Conservation (phyloP, 2,113 vertebrate genomes). For the Macroglossus sobrinus region DNA sequence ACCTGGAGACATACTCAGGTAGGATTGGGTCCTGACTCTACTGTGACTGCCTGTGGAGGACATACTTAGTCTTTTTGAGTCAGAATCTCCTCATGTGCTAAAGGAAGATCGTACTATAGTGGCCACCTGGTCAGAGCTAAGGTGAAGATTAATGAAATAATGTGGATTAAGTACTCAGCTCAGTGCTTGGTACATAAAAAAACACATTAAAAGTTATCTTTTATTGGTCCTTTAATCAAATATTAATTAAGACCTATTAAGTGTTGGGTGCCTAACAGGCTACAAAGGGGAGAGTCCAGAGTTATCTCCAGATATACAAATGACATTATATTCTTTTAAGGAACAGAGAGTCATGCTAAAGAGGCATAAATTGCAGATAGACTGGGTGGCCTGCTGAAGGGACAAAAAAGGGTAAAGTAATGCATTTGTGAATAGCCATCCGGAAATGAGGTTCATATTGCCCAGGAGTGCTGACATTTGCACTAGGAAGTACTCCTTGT, state of each 20-base stretch:
- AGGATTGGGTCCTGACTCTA: not conserved
- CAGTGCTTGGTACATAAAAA: not conserved
- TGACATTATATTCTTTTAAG: not conserved
- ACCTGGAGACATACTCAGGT: not conserved
- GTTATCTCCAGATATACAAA: not conserved
- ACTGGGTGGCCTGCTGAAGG: not conserved
- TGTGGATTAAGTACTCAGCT: not conserved
- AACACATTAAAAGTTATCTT: not conserved
- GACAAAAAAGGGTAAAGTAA: not conserved
- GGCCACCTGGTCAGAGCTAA: not conserved
- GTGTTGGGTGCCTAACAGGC: not conserved
- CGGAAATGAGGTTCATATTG: not conserved
- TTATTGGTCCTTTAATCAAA: not conserved
- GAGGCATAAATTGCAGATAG: fast-evolving
- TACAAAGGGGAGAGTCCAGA: not conserved
- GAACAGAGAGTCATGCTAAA: not conserved
- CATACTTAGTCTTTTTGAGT: not conserved
- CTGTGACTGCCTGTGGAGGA: not conserved
- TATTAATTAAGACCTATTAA: not conserved
- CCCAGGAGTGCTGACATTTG: not conserved
- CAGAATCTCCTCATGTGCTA: not conserved
- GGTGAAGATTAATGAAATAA: not conserved
- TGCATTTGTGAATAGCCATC: not conserved
- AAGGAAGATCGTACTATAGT: not conserved
- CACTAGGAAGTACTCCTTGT: not conserved